Evolutionary conservation across 2,113 vertebrate genomes (phyloP).

Genomic region (Gobiocypris rarus): DNA sequence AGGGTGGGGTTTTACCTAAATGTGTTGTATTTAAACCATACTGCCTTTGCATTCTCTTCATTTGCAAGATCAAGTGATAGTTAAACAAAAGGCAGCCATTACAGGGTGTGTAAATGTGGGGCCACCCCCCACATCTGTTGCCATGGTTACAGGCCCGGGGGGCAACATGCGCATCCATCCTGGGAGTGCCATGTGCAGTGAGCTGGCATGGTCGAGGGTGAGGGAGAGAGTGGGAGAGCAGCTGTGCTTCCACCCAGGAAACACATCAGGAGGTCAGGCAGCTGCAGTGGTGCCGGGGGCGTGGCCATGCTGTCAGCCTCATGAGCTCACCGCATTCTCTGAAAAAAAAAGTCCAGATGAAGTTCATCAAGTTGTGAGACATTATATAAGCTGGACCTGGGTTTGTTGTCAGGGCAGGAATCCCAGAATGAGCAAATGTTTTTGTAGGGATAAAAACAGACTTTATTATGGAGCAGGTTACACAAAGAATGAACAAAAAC

Average conservation of each 20-base stretch:
- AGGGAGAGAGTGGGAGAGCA: slow-evolving; percentile 51
- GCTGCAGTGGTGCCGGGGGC: neutral
- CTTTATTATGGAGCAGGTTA: slow-evolving; percentile 16
- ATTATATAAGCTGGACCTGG: slow-evolving; percentile 16
- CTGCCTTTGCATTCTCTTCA: neutral
- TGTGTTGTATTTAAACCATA: neutral
- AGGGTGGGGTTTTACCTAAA: neutral
- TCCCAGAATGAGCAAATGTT: slow-evolving; percentile 30
- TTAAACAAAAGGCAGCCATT: neutral
- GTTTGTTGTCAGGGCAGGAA: slow-evolving; percentile 15
- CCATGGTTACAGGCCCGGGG: slow-evolving; percentile 63
- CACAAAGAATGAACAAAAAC: slow-evolving; percentile 6
- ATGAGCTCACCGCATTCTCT: no score
- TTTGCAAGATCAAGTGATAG: neutral
- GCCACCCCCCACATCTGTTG: slow-evolving; percentile 55
- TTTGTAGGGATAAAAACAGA: slow-evolving; percentile 1
- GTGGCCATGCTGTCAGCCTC: no score
- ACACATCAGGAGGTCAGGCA: slow-evolving; percentile 63
- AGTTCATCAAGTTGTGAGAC: neutral
- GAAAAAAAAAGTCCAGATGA: neutral
- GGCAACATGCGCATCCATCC: slow-evolving; percentile 64
- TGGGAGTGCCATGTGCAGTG: slow-evolving; percentile 60
- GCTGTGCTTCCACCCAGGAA: slow-evolving; percentile 58
- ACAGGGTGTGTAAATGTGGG: neutral
- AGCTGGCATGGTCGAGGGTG: slow-evolving; percentile 42